Conservation (phyloP, 2,113 vertebrate species). For the Pandion haliaetus region DNA sequence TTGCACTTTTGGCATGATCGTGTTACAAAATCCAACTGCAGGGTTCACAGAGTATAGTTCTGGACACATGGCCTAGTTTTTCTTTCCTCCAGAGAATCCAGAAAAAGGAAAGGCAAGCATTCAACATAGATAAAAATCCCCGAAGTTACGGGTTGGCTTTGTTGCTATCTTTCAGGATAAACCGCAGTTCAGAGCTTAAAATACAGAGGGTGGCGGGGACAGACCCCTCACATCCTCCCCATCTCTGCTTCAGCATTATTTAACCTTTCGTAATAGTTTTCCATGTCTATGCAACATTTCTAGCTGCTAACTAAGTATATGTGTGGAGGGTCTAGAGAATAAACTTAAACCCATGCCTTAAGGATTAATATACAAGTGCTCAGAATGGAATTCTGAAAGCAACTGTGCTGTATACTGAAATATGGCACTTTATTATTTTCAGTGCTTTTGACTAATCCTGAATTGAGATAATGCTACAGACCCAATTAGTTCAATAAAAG, state of each 20-base stretch:
- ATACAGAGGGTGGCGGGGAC: rapidly evolving
- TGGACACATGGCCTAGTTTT: not conserved
- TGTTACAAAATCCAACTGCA: not conserved
- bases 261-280: not conserved
- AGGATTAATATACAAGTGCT: not conserved
- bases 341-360: not conserved
- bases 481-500: not conserved
- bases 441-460: not conserved
- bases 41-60: not conserved
- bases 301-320: not conserved
- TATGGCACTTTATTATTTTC: not conserved
- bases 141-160: not conserved
- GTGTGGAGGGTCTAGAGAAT: not conserved
- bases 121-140: not conserved
- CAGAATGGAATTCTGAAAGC: not conserved
- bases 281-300: not conserved
- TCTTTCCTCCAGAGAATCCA: not conserved
- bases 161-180: not conserved
- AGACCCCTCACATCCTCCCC: not conserved
- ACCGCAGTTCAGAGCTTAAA: not conserved
- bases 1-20: not conserved
- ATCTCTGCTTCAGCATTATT: not conserved
- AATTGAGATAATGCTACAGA: not conserved
- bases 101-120: not conserved
- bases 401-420: not conserved